Evolutionary conservation across 2,888 invertebrate species (phyloP), one percentile per base, ranked within the genome.

Genomic region (Pyrrhosoma nymphula): DNA sequence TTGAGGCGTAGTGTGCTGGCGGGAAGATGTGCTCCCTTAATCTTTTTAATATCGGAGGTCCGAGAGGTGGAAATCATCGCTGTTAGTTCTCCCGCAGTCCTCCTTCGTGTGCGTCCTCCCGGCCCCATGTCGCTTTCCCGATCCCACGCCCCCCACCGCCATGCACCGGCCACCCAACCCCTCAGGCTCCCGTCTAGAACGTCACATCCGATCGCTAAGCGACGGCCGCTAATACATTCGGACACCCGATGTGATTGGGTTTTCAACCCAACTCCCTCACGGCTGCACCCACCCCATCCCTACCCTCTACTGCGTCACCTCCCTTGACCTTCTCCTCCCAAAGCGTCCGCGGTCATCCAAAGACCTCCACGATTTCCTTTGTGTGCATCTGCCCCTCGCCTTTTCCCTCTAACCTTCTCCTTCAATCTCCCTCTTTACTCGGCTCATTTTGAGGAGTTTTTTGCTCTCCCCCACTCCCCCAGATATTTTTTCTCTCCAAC

Each of bases 241-340:
- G 97, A 97, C 97, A 97, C 97, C 97, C 97, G 97, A 97, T 97
- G 97, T 97, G 97, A 97, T 97, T 97, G 97, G 97, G 97, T 97
- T 97, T 97, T 96, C 97, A 97, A 97, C 97, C 96, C 96, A 96
- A 96, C 96, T 96, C 96, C 96, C 95, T 90, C 96, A 47, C 2
- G 95, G 95, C 96, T 91, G 96, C 96, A 96, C 60, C 55, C 96
- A 96, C 96, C 69, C 69, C 69, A 26, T 26, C 95, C 95, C 96
- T 89, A 96, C 96, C 96, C 90, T 55, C 56, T 30, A n/a, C 6
- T n/a, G 47, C 47, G 47, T 47, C 47, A 47, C 18, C 91, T 69
- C 63, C 35, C 35, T 14, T 63, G 2, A 39, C 20, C 39, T 14
- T 16, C 26, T 23, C 56, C 35, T 2, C 60, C 30, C 56, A 55